Percentiles rank a stretch among this genome's conserved stretches.
phyloP scores from a whole-genome alignment of 2,113 vertebrate genomes.

The Archilochus colubris region DNA sequence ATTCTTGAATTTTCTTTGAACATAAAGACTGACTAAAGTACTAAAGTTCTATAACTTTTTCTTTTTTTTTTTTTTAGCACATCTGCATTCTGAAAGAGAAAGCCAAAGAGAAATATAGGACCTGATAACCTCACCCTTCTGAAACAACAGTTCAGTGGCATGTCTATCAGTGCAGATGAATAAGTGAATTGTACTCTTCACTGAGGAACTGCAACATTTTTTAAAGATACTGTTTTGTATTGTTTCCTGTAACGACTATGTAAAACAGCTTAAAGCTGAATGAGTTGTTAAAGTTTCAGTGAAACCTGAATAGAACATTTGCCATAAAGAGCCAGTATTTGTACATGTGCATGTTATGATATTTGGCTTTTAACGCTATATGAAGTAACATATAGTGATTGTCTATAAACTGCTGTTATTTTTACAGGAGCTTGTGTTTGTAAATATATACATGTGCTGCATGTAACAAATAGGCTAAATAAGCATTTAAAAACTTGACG shows the following conservation, averaged over 20 bases:
- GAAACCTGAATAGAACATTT: not conserved
- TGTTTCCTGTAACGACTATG: not conserved
- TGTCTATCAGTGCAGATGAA: not conserved
- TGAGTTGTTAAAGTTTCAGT: not conserved
- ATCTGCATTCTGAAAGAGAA: constrained; percentile 86
- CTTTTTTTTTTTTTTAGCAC: constrained; percentile 67
- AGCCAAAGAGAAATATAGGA: constrained; percentile 84
- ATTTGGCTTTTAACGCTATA: not conserved
- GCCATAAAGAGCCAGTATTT: not conserved
- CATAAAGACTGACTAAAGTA: not conserved
- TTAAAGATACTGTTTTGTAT: not conserved
- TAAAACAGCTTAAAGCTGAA: not conserved
- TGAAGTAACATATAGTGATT: not conserved
- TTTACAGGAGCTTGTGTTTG: not conserved
- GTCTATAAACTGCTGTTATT: not conserved
- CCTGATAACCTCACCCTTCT: constrained; percentile 46
- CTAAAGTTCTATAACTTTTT: not conserved
- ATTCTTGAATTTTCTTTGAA: not conserved
- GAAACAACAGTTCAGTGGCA: not conserved
- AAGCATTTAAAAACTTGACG: not conserved
- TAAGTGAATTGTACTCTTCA: not conserved
- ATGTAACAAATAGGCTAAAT: not conserved
- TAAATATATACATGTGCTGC: not conserved
- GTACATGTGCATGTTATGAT: not conserved
- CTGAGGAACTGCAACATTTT: not conserved